Percentiles rank a stretch among this genome's conserved stretches.
phyloP scores from a whole-genome alignment of 2,797 vertebrate species.

The Meriones psammophilus region DNA sequence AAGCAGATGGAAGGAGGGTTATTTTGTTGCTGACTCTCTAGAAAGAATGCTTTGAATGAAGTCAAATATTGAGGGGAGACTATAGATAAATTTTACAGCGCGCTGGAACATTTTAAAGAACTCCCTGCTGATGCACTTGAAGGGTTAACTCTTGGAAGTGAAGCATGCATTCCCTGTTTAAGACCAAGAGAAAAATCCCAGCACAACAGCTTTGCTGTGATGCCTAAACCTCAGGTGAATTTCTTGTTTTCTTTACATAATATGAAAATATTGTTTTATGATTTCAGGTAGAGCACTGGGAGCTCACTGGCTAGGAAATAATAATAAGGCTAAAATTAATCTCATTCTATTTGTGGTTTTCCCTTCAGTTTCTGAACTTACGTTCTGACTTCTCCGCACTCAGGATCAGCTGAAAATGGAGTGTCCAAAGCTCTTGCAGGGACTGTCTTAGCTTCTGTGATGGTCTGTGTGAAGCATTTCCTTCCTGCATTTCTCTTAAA shows the following conservation, averaged over 20 bases:
- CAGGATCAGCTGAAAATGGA: fast-evolving
- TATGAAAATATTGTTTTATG: background rate
- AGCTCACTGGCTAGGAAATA: background rate
- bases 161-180: background rate
- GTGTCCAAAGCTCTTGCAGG: background rate
- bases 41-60: background rate
- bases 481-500: background rate
- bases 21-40: background rate
- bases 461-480: background rate
- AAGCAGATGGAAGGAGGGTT: background rate
- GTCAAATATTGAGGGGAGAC: background rate
- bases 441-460: background rate
- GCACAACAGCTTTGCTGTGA: background rate
- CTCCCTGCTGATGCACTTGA: background rate
- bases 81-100: background rate
- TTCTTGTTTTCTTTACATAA: background rate
- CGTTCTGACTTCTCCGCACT: background rate
- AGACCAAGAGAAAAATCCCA: background rate
- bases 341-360: background rate
- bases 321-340: background rate
- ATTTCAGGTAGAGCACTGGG: background rate
- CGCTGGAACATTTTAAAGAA: background rate
- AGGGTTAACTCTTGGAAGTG: background rate
- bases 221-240: background rate
- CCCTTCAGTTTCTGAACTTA: background rate